phyloP scores from a whole-genome alignment of 1,140 invertebrate species.

The Eriosoma lanigerum region DNA sequence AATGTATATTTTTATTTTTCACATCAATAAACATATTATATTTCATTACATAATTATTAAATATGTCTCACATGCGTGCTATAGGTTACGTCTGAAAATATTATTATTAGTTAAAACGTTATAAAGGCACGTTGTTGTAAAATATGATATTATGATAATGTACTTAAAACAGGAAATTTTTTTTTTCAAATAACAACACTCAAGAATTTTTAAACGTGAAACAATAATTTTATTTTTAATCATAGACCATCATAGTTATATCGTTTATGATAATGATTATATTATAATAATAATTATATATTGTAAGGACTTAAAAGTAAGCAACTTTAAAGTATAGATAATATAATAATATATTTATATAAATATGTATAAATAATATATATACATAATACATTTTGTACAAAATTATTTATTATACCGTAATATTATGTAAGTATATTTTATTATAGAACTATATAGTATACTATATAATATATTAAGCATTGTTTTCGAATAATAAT shows the following conservation, averaged over 20 bases:
- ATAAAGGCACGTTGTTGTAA: too few relatives aligned
- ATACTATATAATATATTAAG: constrained; percentile 37
- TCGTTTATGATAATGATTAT: constrained; percentile 49
- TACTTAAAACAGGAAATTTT: too few relatives aligned
- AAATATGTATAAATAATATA: constrained; percentile 50
- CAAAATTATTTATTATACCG: constrained; percentile 46
- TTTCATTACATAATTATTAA: too few relatives aligned
- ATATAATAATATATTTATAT: constrained; percentile 43
- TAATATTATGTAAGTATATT: constrained; percentile 6
- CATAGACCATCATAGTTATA: constrained; percentile 20
- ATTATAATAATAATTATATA: constrained; percentile 39
- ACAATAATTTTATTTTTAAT: constrained; percentile 50
- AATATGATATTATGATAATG: too few relatives aligned
- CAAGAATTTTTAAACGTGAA: constrained; percentile 34
- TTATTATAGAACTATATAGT: background rate
- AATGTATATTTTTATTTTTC: too few relatives aligned
- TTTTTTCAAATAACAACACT: constrained; percentile 12
- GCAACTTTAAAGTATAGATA: constrained; percentile 41
- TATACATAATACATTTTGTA: constrained; percentile 52
- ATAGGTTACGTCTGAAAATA: too few relatives aligned
- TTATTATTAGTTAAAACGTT: too few relatives aligned
- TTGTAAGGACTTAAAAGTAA: constrained; percentile 50
- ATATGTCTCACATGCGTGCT: too few relatives aligned
- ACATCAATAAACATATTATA: too few relatives aligned
- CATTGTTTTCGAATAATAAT: constrained; percentile 27